A percentile compares a stretch with the other conserved stretches of the same genome.
Conservation (phyloP, 1,140 invertebrate species). For the Diabrotica undecimpunctata region DNA sequence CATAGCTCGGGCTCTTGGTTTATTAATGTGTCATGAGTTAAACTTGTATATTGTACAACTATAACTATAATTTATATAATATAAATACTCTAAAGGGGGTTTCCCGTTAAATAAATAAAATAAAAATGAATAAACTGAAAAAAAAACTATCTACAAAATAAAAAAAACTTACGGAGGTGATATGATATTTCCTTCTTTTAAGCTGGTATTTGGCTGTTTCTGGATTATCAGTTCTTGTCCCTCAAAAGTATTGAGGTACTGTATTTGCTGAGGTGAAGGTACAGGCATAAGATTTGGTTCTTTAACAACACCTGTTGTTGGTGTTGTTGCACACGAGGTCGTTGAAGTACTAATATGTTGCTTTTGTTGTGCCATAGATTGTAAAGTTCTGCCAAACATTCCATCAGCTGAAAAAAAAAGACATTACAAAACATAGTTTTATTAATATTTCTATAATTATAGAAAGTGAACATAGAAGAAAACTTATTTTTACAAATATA, state of each 20-base stretch:
- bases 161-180: constrained; percentile 45
- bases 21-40: too few relatives aligned
- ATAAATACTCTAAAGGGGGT: too few relatives aligned
- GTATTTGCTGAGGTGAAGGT: constrained; percentile 93
- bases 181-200: constrained; percentile 55
- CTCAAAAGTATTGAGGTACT: constrained; percentile 92
- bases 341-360: constrained; percentile 53
- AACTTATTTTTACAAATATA: neutral
- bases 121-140: too few relatives aligned
- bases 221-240: constrained; percentile 95
- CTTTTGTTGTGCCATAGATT: constrained; percentile 74
- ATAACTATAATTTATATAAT: too few relatives aligned
- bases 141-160: neutral
- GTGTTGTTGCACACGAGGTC: constrained; percentile 43
- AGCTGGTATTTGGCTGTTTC: constrained; percentile 89
- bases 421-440: neutral
- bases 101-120: too few relatives aligned
- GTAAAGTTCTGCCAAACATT: constrained; percentile 75
- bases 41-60: too few relatives aligned
- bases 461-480: neutral
- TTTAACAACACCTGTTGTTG: constrained; percentile 50
- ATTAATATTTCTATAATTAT: neutral
- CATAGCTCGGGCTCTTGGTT: too few relatives aligned
- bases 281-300: constrained; percentile 93
- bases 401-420: constrained; percentile 56